These are phyloP conservation scores for Cheiracanthium punctorium DNA, from an alignment of 2,888 invertebrate species.

Conservation along the genomic window DNA sequence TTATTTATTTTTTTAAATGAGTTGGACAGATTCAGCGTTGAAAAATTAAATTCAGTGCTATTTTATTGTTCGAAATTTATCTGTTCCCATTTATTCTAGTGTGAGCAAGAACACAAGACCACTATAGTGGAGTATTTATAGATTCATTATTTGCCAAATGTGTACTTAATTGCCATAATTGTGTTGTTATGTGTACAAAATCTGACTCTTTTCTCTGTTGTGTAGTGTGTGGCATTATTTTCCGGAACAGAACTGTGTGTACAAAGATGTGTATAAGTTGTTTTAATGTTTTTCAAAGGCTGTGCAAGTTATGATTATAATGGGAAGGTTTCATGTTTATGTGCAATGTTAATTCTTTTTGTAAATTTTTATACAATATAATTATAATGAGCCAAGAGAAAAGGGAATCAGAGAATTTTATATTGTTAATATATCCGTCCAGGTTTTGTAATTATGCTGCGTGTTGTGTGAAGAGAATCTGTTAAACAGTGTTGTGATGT, in stretches of 20 bases:
- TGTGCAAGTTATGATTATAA: background rate
- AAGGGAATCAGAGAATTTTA: background rate
- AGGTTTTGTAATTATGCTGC: background rate
- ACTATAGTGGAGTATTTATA: background rate
- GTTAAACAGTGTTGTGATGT: no score
- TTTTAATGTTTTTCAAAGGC: background rate
- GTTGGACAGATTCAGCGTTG: no score
- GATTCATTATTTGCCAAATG: constrained; percentile 52
- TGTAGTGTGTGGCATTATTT: constrained; percentile 61
- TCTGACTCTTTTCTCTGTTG: constrained; percentile 11
- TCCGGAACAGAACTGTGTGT: constrained; percentile 37
- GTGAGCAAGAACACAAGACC: background rate
- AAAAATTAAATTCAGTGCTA: no score
- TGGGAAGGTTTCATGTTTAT: background rate
- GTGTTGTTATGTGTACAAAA: constrained; percentile 29
- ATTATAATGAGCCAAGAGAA: background rate
- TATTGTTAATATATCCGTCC: background rate
- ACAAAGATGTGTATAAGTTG: background rate
- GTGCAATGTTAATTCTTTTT: background rate
- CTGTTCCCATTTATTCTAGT: constrained; percentile 18
- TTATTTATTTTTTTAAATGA: no score
- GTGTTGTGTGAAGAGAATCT: no score
- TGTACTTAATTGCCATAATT: constrained; percentile 60
- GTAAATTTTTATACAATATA: background rate
- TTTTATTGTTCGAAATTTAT: no score